Evolutionary conservation across 2,113 vertebrate species (phyloP), one percentile per base, ranked within the genome.

Genomic region (Acrocephalus kingi): DNA sequence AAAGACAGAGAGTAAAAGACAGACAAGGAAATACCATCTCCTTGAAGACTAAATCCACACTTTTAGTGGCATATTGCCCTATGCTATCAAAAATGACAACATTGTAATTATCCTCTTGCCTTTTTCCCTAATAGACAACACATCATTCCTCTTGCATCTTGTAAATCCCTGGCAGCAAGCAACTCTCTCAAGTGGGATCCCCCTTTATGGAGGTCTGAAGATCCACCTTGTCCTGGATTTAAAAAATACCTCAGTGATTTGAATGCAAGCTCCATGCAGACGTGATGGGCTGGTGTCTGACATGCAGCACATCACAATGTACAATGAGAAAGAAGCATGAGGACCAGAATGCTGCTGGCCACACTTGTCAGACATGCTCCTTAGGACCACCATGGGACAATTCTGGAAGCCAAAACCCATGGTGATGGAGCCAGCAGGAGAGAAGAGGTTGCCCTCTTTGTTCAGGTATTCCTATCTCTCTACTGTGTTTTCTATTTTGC

Each of bases 281-380:
- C 1, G 3, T 4, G 1, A 49, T 30, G 28, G 16, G 51, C 33
- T 49, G 24, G 22, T 51, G 46, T 66, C 55, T 7, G 3, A 56
- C 31, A 14, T 9, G 16, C 2, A 1, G 33, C 28, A 75, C 11
- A 71, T 31, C 49, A 66, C 1, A 4, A 64, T 2, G 5, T 25
- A 56, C 20, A 41, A 31, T 0, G 2, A 81, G 62, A 83, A 91
- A 72, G n/a, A 69, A 75, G 35, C n/a, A 22, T 13, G 51, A 89
- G 14, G 41, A 75, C 19, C 5, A 68, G 79, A 83, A 84, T 72
- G 46, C 54, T 73, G 66, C 43, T 23, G 2, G 33, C 39, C 48
- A 55, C 14, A 24, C n/a, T 39, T 74, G n/a, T 15, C 61, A 80
- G 43, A 30, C 2, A 1, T 22, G 10, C 20, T 89, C 55, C 79